Evolutionary conservation across 2,797 vertebrate genomes (phyloP).

Genomic region (Malurus splendens): DNA sequence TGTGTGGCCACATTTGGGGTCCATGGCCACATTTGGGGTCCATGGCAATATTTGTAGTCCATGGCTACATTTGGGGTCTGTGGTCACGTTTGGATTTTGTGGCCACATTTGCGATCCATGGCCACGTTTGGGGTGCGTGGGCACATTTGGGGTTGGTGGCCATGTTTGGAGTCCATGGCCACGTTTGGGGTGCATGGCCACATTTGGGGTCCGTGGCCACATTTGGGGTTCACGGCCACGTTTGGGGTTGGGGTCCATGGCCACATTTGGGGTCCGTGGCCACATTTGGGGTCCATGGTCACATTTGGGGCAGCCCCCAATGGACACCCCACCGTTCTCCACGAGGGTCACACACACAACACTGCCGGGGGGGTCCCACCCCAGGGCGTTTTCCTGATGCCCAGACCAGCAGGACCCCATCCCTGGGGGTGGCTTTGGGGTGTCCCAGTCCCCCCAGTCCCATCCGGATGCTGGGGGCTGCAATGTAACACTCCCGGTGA

Average conservation of each 20-base stretch:
- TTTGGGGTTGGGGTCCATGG: background rate
- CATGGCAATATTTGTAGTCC: too few species aligned
- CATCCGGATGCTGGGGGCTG: background rate
- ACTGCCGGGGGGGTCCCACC: background rate
- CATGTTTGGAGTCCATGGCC: too few species aligned
- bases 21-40: too few species aligned
- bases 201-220: too few species aligned
- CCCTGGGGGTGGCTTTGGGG: background rate
- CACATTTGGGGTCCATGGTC: background rate
- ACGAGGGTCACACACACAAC: accelerated
- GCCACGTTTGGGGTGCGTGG: too few species aligned
- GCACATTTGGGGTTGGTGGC: too few species aligned
- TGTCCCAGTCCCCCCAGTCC: background rate
- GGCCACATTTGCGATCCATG: too few species aligned
- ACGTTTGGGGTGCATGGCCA: too few species aligned
- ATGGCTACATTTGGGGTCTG: background rate
- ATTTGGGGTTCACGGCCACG: background rate
- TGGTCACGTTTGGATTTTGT: too few species aligned
- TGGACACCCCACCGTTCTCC: accelerated
- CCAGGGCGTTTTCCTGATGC: background rate
- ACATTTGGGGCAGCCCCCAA: background rate
- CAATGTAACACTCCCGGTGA: accelerated
- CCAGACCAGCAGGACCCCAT: background rate
- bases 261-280: too few species aligned
- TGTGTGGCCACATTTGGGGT: too few species aligned